phyloP scores from a whole-genome alignment of 2,113 vertebrate genomes.

The Sula dactylatra region DNA sequence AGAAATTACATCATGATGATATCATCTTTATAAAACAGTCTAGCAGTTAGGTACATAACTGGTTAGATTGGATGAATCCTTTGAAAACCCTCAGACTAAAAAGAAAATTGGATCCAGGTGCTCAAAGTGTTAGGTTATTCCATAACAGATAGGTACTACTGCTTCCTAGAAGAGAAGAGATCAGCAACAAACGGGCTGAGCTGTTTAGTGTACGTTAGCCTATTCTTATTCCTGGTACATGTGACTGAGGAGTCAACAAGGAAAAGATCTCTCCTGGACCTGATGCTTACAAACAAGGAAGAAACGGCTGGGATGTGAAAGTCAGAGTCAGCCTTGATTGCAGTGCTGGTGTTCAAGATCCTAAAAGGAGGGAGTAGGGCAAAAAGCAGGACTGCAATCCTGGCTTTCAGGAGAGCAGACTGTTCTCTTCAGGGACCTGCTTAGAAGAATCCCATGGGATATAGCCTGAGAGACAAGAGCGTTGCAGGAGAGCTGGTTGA shows the following conservation, averaged over 20 bases:
- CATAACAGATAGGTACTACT: rapidly evolving
- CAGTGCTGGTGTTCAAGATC: not conserved
- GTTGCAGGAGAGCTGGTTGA: not conserved
- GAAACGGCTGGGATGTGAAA: not conserved
- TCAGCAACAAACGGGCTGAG: not conserved
- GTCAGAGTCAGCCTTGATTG: not conserved
- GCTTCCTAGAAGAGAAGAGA: not conserved
- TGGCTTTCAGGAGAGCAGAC: not conserved
- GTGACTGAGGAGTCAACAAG: not conserved
- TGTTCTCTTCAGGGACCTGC: not conserved
- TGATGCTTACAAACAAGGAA: not conserved
- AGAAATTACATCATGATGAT: not conserved
- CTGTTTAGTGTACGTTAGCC: not conserved
- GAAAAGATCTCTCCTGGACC: not conserved
- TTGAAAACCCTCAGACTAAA: not conserved
- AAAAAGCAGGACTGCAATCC: not conserved
- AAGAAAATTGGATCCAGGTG: not conserved
- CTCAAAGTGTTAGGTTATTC: not conserved
- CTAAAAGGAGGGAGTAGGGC: not conserved
- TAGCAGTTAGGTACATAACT: not conserved
- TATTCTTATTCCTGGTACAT: not conserved
- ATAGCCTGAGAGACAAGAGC: not conserved
- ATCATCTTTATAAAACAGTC: not conserved
- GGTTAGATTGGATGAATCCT: not conserved
- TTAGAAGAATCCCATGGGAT: not conserved